phyloP scores from a whole-genome alignment of 2,113 vertebrate genomes.

The Anser cygnoides region DNA sequence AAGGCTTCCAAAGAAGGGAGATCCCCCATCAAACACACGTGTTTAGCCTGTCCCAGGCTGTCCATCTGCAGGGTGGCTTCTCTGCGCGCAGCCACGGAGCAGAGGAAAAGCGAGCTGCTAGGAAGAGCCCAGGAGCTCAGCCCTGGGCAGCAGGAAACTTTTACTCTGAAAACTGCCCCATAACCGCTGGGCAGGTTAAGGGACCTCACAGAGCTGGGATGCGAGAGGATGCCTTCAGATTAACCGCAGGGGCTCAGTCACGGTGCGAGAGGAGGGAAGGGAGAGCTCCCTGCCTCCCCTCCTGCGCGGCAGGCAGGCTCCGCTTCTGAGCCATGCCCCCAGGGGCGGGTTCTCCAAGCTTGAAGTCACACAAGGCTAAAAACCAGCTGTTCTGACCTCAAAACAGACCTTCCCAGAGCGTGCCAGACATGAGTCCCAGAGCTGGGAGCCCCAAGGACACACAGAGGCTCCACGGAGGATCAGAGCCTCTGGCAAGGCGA shows the following conservation, averaged over 20 bases:
- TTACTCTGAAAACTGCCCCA: neutral
- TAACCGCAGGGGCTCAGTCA: neutral
- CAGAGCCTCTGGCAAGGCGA: neutral
- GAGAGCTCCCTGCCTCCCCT: neutral
- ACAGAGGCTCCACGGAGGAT: neutral
- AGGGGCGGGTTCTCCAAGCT: neutral
- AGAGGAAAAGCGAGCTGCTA: neutral
- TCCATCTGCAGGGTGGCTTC: neutral
- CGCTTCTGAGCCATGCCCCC: neutral
- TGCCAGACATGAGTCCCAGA: neutral
- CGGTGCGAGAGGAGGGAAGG: neutral
- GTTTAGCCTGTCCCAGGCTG: neutral
- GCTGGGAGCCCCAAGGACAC: rapidly evolving
- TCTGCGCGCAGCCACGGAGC: neutral
- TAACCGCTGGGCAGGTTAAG: neutral
- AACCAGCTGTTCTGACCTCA: neutral
- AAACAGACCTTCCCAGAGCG: neutral
- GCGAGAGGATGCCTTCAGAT: neutral
- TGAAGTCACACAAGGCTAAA: neutral
- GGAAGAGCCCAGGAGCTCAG: neutral
- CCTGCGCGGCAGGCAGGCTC: rapidly evolving
- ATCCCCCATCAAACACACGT: neutral
- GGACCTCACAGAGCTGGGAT: neutral
- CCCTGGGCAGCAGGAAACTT: neutral
- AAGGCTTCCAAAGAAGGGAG: neutral